phyloP scores from a whole-genome alignment of 2,888 invertebrate species.

The Hoplodrina ambigua region DNA sequence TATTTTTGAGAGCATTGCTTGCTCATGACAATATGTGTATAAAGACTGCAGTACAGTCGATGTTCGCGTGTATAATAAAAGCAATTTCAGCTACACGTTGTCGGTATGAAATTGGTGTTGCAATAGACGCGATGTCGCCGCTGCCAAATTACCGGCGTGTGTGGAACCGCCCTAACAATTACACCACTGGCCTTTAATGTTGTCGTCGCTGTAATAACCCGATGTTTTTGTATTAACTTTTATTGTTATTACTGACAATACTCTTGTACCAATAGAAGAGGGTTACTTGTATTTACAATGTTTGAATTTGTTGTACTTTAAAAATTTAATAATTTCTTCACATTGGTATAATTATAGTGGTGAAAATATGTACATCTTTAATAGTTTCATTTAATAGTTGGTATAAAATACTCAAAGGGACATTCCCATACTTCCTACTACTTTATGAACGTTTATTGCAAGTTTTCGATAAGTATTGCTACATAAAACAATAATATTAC shows the following conservation, averaged over 20 bases:
- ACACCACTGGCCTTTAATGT: slow-evolving; percentile 68
- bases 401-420: too few relatives aligned
- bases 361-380: background rate
- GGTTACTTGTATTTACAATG: slow-evolving; percentile 34
- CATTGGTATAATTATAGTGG: background rate
- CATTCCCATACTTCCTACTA: background rate
- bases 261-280: slow-evolving; percentile 59
- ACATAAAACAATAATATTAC: slow-evolving; percentile 18
- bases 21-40: slow-evolving; percentile 48
- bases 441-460: slow-evolving; percentile 8
- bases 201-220: slow-evolving; percentile 66
- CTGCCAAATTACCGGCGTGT: slow-evolving; percentile 77
- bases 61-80: slow-evolving; percentile 70
- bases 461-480: slow-evolving; percentile 9
- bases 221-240: slow-evolving; percentile 75
- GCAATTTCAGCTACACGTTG: slow-evolving; percentile 73
- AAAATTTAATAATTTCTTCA: slow-evolving; percentile 45
- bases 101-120: slow-evolving; percentile 75
- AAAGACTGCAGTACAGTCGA: slow-evolving; percentile 45
- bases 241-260: slow-evolving; percentile 65
- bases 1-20: slow-evolving; percentile 10
- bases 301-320: slow-evolving; percentile 39
- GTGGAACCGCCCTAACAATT: slow-evolving; percentile 71
- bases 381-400: background rate
- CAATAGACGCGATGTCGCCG: slow-evolving; percentile 73